Evolutionary conservation across 2,888 invertebrate genomes (phyloP), one percentile per base, ranked within the genome.

Genomic region (Alviniconcha strummeri): DNA sequence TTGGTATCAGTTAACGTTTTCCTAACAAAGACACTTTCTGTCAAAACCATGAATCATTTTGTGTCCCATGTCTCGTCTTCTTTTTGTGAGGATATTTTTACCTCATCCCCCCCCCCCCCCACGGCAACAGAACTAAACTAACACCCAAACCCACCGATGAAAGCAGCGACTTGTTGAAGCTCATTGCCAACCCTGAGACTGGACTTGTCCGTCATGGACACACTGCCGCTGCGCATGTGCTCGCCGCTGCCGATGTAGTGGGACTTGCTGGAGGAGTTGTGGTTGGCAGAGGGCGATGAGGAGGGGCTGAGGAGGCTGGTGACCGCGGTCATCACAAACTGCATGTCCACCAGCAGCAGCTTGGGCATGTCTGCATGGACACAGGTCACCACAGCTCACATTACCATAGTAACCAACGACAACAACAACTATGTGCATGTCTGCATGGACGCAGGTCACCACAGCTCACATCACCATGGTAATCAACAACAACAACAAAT

Each of bases 261-360:
- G 11, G 91, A 84, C 90, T 92, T 88, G 90, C 92, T 86, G 91
- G 93, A 84, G 90, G 92, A 83, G 83, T 90, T 93, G 89, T 83
- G 87, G 17, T 86, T 86, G n/a, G 85, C 83, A 1, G 87, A 87
- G 13, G 86, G 84, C 71, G 89, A 89, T 55, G 87, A 84, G 6
- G 90, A 89, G 83, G 95, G 94, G 93, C 96, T 96, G 93, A 99
- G 96, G 13, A 98, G 97, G 93, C 97, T 97, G 60, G 99, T 95
- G 17, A 99, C 96, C 57, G 98, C 96, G 4, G 97, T 97, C 86
- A 99, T 95, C 82, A 98, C 96, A 94, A 97, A 99, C 87, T 96
- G 96, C 36, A 99, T 97, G 93, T 99, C 99, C 19, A 96, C 96
- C 91, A 97, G 97, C 82, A 97, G 96, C 92, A 99, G 95, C 89